These are phyloP conservation scores for Macrochelys suwanniensis DNA, from an alignment of 2,797 vertebrate species.

Conservation along the genomic window DNA sequence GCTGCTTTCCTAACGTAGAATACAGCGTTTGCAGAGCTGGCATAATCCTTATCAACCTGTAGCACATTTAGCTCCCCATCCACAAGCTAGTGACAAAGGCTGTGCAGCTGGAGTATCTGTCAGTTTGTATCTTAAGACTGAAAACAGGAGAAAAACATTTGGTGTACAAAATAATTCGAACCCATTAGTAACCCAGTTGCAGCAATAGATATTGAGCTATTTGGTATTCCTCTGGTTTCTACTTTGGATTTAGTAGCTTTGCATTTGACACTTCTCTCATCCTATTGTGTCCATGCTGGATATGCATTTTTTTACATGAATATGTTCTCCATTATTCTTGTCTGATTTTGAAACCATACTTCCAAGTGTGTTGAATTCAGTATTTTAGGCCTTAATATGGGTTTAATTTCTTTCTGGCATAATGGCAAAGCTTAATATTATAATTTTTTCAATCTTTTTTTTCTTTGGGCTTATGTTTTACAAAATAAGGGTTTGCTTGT, in stretches of 20 bases:
- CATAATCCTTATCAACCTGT: slow-evolving; percentile 81
- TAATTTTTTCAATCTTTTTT: slow-evolving; percentile 26
- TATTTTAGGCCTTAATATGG: background rate
- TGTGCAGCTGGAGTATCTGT: slow-evolving; percentile 34
- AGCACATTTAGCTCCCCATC: slow-evolving; percentile 74
- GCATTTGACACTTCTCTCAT: slow-evolving; percentile 71
- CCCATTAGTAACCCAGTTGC: background rate
- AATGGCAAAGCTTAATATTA: slow-evolving; percentile 28
- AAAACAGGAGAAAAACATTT: background rate
- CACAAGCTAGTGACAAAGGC: slow-evolving; percentile 76
- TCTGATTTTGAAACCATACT: background rate
- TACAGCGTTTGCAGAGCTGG: slow-evolving; percentile 36
- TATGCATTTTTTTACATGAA: background rate
- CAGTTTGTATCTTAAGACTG: slow-evolving; percentile 1
- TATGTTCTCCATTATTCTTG: background rate
- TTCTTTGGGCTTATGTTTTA: slow-evolving; percentile 36
- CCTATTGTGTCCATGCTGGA: slow-evolving; percentile 48
- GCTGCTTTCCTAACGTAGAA: slow-evolving; percentile 42
- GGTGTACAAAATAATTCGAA: background rate
- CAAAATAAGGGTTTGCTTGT: background rate
- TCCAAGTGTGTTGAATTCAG: background rate
- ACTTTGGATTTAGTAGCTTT: slow-evolving; percentile 6
- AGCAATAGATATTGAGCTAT: background rate
- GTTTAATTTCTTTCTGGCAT: slow-evolving; percentile 46
- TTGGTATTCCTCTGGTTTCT: slow-evolving; percentile 27